Conservation (phyloP, 2,797 vertebrate species). For the Chelon auratus region DNA sequence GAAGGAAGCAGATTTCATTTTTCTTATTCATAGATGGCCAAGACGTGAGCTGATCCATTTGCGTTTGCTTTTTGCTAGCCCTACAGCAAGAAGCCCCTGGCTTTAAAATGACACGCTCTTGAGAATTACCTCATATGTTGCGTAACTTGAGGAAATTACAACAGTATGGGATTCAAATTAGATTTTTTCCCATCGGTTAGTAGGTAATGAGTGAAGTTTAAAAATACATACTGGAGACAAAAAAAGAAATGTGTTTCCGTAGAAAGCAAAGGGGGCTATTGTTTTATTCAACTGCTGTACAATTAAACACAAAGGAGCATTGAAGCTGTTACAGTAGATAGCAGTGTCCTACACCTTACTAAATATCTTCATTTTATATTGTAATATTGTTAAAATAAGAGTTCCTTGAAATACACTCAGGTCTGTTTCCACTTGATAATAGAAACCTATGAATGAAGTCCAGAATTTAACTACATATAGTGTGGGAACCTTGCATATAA, state of each 20-base stretch:
- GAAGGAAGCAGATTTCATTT: constrained; percentile 60
- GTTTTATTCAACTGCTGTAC: neutral
- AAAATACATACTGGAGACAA: neutral
- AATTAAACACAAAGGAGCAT: neutral
- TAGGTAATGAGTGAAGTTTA: neutral
- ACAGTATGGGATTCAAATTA: neutral
- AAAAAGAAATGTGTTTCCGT: neutral
- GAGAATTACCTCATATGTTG: neutral
- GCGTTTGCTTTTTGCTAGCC: constrained; percentile 15
- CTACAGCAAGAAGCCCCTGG: neutral
- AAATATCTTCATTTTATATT: neutral
- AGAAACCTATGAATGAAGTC: too few relatives aligned
- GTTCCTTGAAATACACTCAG: neutral
- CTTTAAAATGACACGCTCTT: neutral
- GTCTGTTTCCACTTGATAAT: neutral
- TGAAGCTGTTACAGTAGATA: neutral
- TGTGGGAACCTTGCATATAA: too few relatives aligned
- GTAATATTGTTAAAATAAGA: neutral
- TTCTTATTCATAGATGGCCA: constrained; percentile 33
- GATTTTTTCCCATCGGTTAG: neutral
- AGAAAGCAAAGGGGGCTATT: neutral
- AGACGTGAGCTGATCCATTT: constrained; percentile 32
- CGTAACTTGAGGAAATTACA: neutral
- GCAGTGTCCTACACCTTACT: neutral
- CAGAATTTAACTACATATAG: too few relatives aligned